Evolutionary conservation across 2,113 vertebrate genomes (phyloP), one percentile per base, ranked within the genome.

Genomic region (Nesoenas mayeri): DNA sequence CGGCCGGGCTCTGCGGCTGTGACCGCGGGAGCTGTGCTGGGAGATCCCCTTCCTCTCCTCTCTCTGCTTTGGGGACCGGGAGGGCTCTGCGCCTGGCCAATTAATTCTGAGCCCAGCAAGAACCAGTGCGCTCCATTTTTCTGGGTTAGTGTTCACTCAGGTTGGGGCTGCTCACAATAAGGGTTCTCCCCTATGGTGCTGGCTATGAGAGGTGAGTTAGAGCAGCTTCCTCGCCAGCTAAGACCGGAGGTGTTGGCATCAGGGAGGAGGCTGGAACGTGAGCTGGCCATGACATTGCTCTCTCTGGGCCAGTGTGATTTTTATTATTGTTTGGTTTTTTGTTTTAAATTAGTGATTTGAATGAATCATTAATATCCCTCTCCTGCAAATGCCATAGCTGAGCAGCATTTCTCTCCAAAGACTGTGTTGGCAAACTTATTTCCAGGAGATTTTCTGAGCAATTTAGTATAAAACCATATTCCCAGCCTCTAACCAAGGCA

Each of bases 81-180:
- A 24, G 82, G 60, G 12, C 74, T 11, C 9, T 34, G 74, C 29
- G 14, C 25, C 32, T 13, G 47, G 10, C 28, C 12, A 12, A 10
- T 40, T 2, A 3, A 26, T 32, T 58, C 18, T 18, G 42, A 67
- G 42, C 18, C 71, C 14, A 50, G 11, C 29, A 51, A 8, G 71
- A 67, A 0, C 0, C 1, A 14, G 5, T 13, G 11, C 44, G 8
- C 22, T 79, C 31, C 24, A 2, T 44, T 67, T 44, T 34, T 14
- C 48, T 85, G 48, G 42, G 20, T 40, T 38, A 57, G 32, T 24
- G 66, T 58, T 34, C 56, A 34, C 26, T 44, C 6, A 2, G 42
- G 17, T 82, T 12, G 11, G 60, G n/a, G 79, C 40, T 47, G 18
- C 44, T 44, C 44, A 18, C 44, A 44, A 9, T 44, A 44, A 47